Evolutionary conservation across 2,113 vertebrate genomes (phyloP), one percentile per base, ranked within the genome.

Genomic region (Larimichthys crocea): DNA sequence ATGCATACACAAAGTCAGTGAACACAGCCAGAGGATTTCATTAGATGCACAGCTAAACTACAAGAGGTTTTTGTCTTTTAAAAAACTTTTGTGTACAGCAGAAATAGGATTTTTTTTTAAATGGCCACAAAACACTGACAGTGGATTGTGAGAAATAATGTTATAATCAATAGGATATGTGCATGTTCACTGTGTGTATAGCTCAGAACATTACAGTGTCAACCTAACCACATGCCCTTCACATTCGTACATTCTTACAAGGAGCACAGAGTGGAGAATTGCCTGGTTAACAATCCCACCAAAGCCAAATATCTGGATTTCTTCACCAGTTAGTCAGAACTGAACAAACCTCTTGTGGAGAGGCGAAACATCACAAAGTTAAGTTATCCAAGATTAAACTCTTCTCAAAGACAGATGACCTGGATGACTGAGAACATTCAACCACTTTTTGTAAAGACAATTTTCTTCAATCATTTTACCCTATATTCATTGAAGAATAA

Each of bases 1-100:
- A 57, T 50, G 29, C 52, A 66, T 12, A 44, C 5, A 35, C 4
- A 57, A 15, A n/a, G 24, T 44, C 5, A 53, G 15, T 48, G 15
- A 76, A 57, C 56, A 57, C 7, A 46, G 64, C 44, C 31, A 56
- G 60, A 85, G 70, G 49, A 65, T 50, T 60, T 73, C 8, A 71
- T 8, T 19, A 65, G 50, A 61, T 50, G 15, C 26, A 68, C 3
- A 19, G 20, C 14, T 59, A 9, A 56, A 35, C 77, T 62, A 48
- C 50, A 70, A 31, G 14, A 10, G n/a, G 16, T 53, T 17, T 59
- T 44, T 53, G 53, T 53, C 26, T 48, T 77, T 77, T 29, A 26
- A 57, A 44, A 42, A 10, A n/a, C 55, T 4, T 53, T 22, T 22
- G 16, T 61, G 56, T 44, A 22, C 29, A 29, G 44, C 14, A 31